These are phyloP conservation scores for Caenorhabditis elegans DNA, from an alignment of 1,140 invertebrate genomes.

Conservation along the genomic window DNA sequence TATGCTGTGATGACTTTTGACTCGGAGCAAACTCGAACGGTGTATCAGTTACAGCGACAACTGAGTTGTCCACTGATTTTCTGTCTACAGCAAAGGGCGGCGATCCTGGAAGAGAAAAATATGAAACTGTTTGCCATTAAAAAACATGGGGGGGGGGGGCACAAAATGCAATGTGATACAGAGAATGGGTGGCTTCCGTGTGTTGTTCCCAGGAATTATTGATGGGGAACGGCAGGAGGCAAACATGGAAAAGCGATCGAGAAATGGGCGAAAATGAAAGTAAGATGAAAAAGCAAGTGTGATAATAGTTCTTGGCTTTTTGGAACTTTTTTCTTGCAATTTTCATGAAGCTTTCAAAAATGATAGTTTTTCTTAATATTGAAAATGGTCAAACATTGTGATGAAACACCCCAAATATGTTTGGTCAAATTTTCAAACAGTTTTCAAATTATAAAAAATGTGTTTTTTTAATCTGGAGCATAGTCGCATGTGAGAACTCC, in stretches of 20 bases:
- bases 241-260: background rate
- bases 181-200: background rate
- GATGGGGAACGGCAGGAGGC: background rate
- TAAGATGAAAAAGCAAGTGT: background rate
- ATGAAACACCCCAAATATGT: background rate
- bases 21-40: constrained; percentile 23
- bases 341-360: too few species aligned
- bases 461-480: too few species aligned
- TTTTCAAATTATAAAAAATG: too few species aligned
- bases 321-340: too few species aligned
- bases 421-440: too few species aligned
- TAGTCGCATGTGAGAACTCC: too few species aligned
- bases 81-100: constrained; percentile 4
- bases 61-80: constrained; percentile 11
- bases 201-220: background rate
- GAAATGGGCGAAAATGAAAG: background rate
- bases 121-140: background rate
- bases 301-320: background rate
- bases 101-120: constrained; percentile 13
- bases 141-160: background rate
- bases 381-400: too few species aligned
- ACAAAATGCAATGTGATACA: background rate
- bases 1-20: constrained; percentile 7
- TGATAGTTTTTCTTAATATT: background rate
- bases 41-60: background rate